These are phyloP conservation scores for Macquaria australasica DNA, from an alignment of 2,113 vertebrate species.

Conservation along the genomic window DNA sequence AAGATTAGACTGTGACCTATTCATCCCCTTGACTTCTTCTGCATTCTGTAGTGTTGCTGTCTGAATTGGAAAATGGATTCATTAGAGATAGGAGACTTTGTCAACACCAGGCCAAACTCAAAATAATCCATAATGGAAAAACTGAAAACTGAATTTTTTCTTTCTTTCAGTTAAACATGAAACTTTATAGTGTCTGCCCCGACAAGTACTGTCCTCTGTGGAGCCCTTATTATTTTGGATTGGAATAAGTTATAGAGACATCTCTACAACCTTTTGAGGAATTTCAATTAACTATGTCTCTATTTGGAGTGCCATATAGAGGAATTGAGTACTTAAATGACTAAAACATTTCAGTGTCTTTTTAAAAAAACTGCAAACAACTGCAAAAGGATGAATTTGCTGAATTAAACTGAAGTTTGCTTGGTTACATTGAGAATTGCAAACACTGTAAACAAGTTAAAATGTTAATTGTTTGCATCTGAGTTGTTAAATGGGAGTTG, in stretches of 20 bases:
- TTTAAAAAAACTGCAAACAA: no score
- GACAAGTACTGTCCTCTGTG: background rate
- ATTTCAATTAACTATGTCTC: background rate
- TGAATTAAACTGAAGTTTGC: no score
- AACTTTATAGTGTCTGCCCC: background rate
- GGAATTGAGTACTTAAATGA: background rate
- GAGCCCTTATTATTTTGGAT: background rate
- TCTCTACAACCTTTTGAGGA: background rate
- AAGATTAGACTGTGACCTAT: constrained; percentile 13
- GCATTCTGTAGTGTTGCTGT: constrained; percentile 8
- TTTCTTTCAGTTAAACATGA: background rate
- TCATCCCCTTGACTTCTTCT: constrained; percentile 36
- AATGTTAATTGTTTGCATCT: background rate
- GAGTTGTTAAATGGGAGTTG: background rate
- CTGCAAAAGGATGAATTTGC: no score
- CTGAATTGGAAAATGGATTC: constrained; percentile 24
- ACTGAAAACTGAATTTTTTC: background rate
- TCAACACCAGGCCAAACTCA: constrained; percentile 1
- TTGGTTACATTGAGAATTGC: background rate
- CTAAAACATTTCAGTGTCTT: background rate
- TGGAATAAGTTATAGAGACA: background rate
- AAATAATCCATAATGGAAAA: background rate
- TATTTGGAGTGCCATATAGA: no score
- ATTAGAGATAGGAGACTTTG: constrained; percentile 8
- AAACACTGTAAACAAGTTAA: background rate